Evolutionary conservation across 2,888 invertebrate genomes (phyloP).

Genomic region (Lissonota sp.): DNA sequence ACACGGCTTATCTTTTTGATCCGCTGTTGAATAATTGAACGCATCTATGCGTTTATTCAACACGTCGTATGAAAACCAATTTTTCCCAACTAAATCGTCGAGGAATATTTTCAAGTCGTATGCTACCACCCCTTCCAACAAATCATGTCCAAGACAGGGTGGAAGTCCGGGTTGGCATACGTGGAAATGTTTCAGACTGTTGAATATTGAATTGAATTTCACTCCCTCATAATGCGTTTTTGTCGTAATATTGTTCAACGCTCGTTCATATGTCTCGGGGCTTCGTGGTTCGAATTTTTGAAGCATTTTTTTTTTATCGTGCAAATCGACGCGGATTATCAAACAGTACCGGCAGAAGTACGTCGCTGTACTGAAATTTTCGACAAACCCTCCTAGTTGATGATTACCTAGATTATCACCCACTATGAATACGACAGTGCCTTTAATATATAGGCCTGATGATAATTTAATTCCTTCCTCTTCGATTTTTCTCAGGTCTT

Average conservation of each 20-base stretch:
- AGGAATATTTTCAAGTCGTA: slow-evolving; percentile 49
- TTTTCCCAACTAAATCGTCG: slow-evolving; percentile 53
- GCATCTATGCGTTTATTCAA: slow-evolving; percentile 37
- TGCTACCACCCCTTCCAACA: slow-evolving; percentile 39
- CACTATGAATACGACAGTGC: slow-evolving; percentile 59
- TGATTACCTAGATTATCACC: slow-evolving; percentile 70
- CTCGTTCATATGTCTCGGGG: slow-evolving; percentile 24
- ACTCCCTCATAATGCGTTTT: slow-evolving; percentile 23
- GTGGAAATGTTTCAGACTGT: slow-evolving; percentile 31
- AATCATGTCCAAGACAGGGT: slow-evolving; percentile 48
- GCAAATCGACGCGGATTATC: slow-evolving; percentile 26
- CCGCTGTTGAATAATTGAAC: slow-evolving; percentile 46
- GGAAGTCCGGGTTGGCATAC: slow-evolving; percentile 45
- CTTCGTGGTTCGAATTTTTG: slow-evolving; percentile 35
- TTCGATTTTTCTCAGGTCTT: slow-evolving; percentile 63
- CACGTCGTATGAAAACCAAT: slow-evolving; percentile 42
- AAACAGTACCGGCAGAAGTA: slow-evolving; percentile 69
- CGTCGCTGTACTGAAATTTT: slow-evolving; percentile 66
- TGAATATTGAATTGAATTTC: slow-evolving; percentile 45
- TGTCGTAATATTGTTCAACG: slow-evolving; percentile 33
- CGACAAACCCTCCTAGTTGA: slow-evolving; percentile 64
- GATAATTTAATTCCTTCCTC: slow-evolving; percentile 48
- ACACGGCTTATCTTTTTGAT: slow-evolving; percentile 50
- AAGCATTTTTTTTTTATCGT: slow-evolving; percentile 19
- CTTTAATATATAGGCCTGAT: slow-evolving; percentile 56